Evolutionary conservation across 2,797 vertebrate genomes (phyloP), one percentile per base, ranked within the genome.

Genomic region (Darevskia nairensis): DNA sequence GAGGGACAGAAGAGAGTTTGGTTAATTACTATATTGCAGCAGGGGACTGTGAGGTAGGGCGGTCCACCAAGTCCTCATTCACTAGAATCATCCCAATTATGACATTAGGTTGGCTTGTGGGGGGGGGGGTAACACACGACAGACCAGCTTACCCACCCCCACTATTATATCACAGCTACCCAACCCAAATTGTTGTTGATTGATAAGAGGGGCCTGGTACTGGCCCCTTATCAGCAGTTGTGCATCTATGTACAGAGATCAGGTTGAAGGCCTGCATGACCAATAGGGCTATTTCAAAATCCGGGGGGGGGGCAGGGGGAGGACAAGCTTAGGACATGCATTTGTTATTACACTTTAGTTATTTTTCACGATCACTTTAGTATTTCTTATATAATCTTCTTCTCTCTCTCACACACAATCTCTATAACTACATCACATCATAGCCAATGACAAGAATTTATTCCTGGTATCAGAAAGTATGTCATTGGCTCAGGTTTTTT

Each of bases 401-500:
- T 91, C 92, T 89, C 82, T 89, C 89, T 84, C 80, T 84, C 50
- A 55, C 50, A 55, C 50, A 55, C 13, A 13, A 15, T 89, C 89
- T 84, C 80, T 85, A 95, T 89, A 95, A 89, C 86, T 91, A 88
- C 85, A 93, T 92, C 93, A 88, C 82, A 92, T 93, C 86, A 78
- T 74, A 92, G 87, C 94, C 89, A 94, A 74, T 64, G 2, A 0
- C n/a, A 90, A 93, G 82, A 93, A 94, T 88, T 95, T 93, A 92
- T 46, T 95, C 95, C 93, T 93, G 90, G 93, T 92, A 93, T 92
- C 88, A 92, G 95, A 96, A 94, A 94, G 95, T 94, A 90, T 89
- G 91, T 90, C 90, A 88, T 95, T 94, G 95, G 89, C 94, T 86
- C 92, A 95, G 93, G 93, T 95, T 94, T 95, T 95, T 96, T 95